Percentiles rank a stretch among this genome's conserved stretches.
Conservation (phyloP, 1,140 invertebrate species). For the Aporrectodea caliginosa region DNA sequence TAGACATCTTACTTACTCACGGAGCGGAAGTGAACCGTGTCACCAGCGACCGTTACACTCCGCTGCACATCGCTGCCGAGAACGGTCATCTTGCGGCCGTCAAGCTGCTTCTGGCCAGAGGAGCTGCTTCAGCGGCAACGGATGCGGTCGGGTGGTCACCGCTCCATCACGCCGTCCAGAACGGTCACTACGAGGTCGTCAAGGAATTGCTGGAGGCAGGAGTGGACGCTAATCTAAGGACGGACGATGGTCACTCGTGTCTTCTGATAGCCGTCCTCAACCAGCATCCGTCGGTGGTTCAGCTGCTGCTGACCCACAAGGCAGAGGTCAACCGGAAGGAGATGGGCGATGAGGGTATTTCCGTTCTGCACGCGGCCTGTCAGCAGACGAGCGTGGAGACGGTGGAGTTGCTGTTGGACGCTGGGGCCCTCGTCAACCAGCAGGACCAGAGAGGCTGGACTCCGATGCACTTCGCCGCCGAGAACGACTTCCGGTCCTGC, state of each 20-base stretch:
- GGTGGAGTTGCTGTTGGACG: conserved; percentile 10
- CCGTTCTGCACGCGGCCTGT: conserved; percentile 29
- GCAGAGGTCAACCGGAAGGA: conserved; percentile 8
- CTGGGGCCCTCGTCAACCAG: conserved; percentile 17
- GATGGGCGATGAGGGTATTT: conserved; percentile 20
- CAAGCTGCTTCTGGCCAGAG: conserved; percentile 27
- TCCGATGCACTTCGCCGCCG: conserved; percentile 30
- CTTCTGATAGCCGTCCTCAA: conserved; percentile 31
- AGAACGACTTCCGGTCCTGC: conserved; percentile 16
- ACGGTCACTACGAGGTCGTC: conserved; percentile 51
- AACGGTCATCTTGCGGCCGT: conserved; percentile 56
- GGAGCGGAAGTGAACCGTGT: conserved; percentile 59
- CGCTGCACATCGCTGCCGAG: conserved; percentile 31
- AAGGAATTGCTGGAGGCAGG: conserved; percentile 40
- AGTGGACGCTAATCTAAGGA: conserved; percentile 11
- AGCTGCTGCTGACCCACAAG: conserved; percentile 11
- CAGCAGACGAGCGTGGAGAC: conserved; percentile 16
- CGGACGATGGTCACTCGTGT: conserved; percentile 26
- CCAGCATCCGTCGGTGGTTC: conserved; percentile 18
- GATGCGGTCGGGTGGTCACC: conserved; percentile 30
- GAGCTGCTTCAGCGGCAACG: conserved; percentile 3
- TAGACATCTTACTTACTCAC: conserved; percentile 37
- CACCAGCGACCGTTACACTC: conserved; percentile 50
- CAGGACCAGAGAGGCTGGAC: conserved; percentile 32
- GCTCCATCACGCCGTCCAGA: conserved; percentile 33